Evolutionary conservation across 2,888 invertebrate species (phyloP).

Genomic region (Lucinisca nassula): DNA sequence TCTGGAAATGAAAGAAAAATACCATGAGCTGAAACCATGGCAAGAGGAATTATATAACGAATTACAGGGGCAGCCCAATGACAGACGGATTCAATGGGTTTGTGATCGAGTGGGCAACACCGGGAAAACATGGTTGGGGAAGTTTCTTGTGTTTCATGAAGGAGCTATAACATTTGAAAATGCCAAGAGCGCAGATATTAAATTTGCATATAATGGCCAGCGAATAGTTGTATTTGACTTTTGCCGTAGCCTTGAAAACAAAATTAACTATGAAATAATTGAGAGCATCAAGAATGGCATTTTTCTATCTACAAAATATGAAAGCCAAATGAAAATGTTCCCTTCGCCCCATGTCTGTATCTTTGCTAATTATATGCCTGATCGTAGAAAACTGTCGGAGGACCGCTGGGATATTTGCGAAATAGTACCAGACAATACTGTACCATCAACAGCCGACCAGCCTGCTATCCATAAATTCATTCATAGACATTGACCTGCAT

Average conservation of each 20-base stretch:
- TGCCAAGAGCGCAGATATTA: neutral
- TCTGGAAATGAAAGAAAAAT: neutral
- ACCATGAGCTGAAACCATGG: neutral
- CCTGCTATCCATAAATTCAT: too few species aligned
- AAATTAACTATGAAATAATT: neutral
- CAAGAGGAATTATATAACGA: neutral
- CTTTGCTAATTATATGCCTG: too few species aligned
- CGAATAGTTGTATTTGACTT: neutral
- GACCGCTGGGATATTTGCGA: too few species aligned
- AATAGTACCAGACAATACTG: too few species aligned
- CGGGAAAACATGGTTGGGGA: neutral
- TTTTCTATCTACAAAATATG: neutral
- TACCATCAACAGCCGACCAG: too few species aligned
- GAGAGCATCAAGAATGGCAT: neutral
- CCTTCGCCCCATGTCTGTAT: neutral
- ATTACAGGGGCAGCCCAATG: neutral
- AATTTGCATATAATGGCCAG: neutral
- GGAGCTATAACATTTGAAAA: neutral
- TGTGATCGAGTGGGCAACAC: neutral
- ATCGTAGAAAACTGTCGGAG: too few species aligned
- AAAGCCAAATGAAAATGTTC: neutral
- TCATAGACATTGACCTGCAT: too few species aligned
- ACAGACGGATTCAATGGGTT: neutral
- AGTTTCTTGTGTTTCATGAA: neutral
- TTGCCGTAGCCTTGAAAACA: neutral